These are phyloP conservation scores for Sternotherus odoratus DNA, from an alignment of 2,797 vertebrate genomes.

Conservation along the genomic window DNA sequence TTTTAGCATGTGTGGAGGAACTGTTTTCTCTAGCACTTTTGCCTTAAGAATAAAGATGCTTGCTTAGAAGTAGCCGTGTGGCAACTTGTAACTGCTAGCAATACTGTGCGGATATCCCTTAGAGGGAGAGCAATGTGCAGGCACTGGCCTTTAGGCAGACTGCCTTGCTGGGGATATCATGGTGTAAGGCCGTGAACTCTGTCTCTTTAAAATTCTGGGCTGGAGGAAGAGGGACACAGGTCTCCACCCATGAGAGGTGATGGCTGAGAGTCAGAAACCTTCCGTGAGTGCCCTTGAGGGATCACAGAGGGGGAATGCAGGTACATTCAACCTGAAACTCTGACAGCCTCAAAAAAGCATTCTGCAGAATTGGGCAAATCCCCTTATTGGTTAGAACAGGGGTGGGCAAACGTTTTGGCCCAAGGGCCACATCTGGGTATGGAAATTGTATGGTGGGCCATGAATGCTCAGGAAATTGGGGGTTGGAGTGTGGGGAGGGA, in stretches of 20 bases:
- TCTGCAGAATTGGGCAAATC: background rate
- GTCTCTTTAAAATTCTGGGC: background rate
- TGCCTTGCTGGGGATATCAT: background rate
- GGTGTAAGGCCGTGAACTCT: background rate
- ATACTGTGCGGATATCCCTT: background rate
- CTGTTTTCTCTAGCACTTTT: background rate
- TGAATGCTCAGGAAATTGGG: too few relatives aligned
- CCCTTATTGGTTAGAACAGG: too few relatives aligned
- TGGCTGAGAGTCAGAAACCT: background rate
- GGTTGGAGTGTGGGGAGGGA: too few relatives aligned
- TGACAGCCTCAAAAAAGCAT: background rate
- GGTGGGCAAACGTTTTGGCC: too few relatives aligned
- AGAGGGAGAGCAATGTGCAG: background rate
- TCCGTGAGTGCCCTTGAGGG: background rate
- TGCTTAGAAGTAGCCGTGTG: background rate
- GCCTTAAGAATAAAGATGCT: background rate
- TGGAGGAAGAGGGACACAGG: background rate
- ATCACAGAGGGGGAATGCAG: background rate
- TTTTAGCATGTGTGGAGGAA: background rate
- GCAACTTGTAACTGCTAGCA: background rate
- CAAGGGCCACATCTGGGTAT: too few relatives aligned
- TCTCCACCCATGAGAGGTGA: background rate
- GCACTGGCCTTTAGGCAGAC: background rate
- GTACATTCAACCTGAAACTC: background rate
- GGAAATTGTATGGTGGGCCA: too few relatives aligned